Base-by-base conservation (phyloP, 2,888 invertebrate species). In the Nemoura dubitans region DNA sequence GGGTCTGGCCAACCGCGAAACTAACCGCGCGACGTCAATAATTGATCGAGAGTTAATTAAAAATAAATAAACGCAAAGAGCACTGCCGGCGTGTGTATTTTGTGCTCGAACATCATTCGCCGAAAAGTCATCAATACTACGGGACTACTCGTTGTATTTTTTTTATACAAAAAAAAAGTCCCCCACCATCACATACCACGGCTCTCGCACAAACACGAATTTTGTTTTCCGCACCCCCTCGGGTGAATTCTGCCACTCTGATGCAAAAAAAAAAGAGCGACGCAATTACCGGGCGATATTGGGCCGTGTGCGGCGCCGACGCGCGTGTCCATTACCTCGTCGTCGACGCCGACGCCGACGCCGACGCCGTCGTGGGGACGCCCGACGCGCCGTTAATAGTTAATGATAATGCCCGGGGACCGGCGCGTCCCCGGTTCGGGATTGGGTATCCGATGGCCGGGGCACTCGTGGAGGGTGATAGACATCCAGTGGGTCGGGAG, bases 321-420 rank as follows among this genome's bases (percentile, higher is more conserved):
- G 59, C 59, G 59, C 36, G 36, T 36, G 36, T 36, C 36, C 36
- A 36, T 36, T 36, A 36, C 36, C 36, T 36, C 36, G 36, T 36
- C 59, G 59, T 21, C 59, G 21, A 10, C 3, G 36, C 36, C 59
- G 59, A 59, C 59, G 59, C 59, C 59, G 59, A 59, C 59, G 14
- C 21, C 59, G 59, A 59, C 59, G 59, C 59, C 59, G 16, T n/a
- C n/a, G n/a, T n/a, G n/a, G n/a, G n/a, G n/a, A n/a, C n/a, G n/a
- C n/a, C n/a, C n/a, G n/a, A n/a, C n/a, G n/a, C n/a, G 59, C 59
- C 59, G 59, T 59, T 59, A 59, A 59, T 59, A 59, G 59, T 59
- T 59, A 59, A 59, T 59, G 59, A 3, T 59, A 59, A 59, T 59
- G 59, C 59, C 59, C 36, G 36, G 36, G 36, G 10, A 3, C 36